Evolutionary conservation across 37 sponge, comb jelly and placozoan species (phyloP), one percentile per base, ranked within the genome.

Genomic region (Halichondria panicea): DNA sequence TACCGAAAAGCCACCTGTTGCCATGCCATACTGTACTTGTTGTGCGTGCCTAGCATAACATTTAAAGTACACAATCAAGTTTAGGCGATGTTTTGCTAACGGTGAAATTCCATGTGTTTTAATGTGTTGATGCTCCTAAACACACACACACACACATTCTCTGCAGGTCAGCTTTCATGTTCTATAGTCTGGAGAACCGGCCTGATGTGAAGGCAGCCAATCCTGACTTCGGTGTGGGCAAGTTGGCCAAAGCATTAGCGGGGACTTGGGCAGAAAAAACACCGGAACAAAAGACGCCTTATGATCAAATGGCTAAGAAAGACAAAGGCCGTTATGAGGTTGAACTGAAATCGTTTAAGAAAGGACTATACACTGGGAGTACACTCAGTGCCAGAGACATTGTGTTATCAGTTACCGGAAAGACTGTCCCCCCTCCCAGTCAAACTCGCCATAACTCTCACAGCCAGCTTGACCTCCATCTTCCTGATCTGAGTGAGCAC

Each of bases 161-260:
- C 36, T 15, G 0, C 71, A 91, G 92, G 88, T 92, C 96, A 12
- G 96, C 86, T 7, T 95, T 95, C 53, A 88, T 95, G 89, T 88
- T 84, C 60, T 95, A 84, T 35, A 90, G 93, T 60, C 46, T 77
- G 27, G 80, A 81, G 30, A 68, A 72, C 55, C 68, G 96, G 43
- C 96, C 96, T 0, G 65, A 67, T 35, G 34, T 92, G 21, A 84
- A 82, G 38, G 80, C 66, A 31, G 31, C 70, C 25, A 61, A 95
- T 40, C 86, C 86, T 2, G 70, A 80, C 21, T 61, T 74, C 30
- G 62, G 81, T 0, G 78, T 95, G 22, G 89, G 80, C 1, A 89
- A 89, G 18, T 73, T 95, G 27, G 79, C 92, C 27, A 85, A 95
- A 66, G 55, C 72, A 4, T 69, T 95, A 28, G 86, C 93, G 7